A percentile compares a stretch with the other conserved stretches of the same genome.
Evolutionary conservation across 1,140 invertebrate genomes (phyloP).

Genomic region (Cyclargus thomasi): DNA sequence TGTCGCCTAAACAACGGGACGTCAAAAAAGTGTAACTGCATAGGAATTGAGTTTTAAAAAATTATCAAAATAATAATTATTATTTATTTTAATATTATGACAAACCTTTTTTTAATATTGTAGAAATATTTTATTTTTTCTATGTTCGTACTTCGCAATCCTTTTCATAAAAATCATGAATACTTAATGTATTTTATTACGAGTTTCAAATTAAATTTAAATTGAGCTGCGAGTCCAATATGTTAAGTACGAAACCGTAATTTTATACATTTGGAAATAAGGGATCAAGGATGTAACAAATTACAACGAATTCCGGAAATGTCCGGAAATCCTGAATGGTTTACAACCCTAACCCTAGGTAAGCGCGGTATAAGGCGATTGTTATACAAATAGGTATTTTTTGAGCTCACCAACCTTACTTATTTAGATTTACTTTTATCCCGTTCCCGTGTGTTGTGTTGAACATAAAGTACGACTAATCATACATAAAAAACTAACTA

Average conservation of each 20-base stretch:
- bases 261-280: background rate
- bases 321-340: conserved; percentile 12
- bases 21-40: no score
- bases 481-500: no score
- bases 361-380: background rate
- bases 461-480: no score
- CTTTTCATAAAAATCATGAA: no score
- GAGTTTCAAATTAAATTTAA: background rate
- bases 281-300: background rate
- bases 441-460: no score
- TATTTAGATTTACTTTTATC: background rate
- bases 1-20: no score
- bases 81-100: no score
- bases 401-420: background rate
- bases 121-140: no score
- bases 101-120: no score
- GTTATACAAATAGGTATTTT: background rate
- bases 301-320: background rate
- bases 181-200: background rate
- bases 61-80: no score
- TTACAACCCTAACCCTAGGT: conserved; percentile 8
- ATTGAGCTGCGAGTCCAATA: background rate
- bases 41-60: no score
- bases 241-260: background rate
- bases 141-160: no score